Evolutionary conservation across 1,140 invertebrate genomes (phyloP), one percentile per base, ranked within the genome.

Genomic region (Pseudachorutes palmiensis): DNA sequence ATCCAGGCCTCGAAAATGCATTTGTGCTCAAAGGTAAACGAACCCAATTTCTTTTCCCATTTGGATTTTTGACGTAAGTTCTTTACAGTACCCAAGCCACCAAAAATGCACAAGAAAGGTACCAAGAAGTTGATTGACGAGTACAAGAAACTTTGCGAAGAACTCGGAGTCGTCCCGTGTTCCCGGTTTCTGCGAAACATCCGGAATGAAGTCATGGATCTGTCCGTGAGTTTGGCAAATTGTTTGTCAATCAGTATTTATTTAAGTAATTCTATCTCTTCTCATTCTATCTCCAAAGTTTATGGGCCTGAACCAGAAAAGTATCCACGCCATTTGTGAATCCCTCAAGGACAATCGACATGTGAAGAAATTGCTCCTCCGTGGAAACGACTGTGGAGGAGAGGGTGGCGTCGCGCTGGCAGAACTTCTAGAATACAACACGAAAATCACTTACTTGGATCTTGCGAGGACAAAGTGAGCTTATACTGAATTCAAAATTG

Each of bases 1-100:
- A 61, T 36, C 59, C 59, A 31, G 59, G 59, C 5, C 59, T 61
- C 33, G 30, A 61, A 32, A 5, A 32, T 36, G 59, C 59, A 9
- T 26, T 31, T 19, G 32, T 9, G 9, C 59, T 26, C 24, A 29
- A 31, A 26, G 59, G 59, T 61, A 32, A 28, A 41, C 36, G 5
- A n/a, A n/a, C 19, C 36, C 19, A 45, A 45, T 12, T 12, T 45
- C 36, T 12, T 45, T 45, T 45, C 9, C 36, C 19, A 45, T 45
- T 45, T 45, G 9, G n/a, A n/a, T n/a, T n/a, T n/a, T n/a, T n/a
- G n/a, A n/a, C n/a, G n/a, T n/a, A n/a, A n/a, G n/a, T n/a, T 41
- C 19, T 41, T 41, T 41, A 9, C 5, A 41, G 36, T 41, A 22
- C n/a, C 5, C 5, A 58, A 58, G 28, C 5, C 5, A 58, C 5